Base-by-base conservation (phyloP, 2,888 invertebrate genomes). In the Hypena proboscidalis region DNA sequence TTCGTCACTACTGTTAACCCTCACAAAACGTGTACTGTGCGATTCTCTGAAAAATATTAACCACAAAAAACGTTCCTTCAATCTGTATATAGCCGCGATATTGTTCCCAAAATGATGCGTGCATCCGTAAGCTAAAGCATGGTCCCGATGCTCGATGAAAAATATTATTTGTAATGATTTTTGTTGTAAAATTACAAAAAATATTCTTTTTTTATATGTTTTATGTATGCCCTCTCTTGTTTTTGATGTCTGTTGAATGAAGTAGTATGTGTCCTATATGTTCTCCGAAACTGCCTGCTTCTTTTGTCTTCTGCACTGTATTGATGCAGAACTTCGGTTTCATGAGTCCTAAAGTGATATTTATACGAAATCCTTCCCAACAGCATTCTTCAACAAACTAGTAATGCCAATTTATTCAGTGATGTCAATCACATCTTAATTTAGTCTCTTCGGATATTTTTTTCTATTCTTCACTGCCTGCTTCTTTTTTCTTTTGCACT, bases 1-100 rank as follows among this genome's bases (percentile, higher is more conserved):
- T 47, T 84, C 86, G 55, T 89, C 88, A 80, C 84, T 86, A 83
- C 77, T 80, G 67, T 84, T 82, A 59, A 86, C 88, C 69, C 76
- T 80, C 57, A 80, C 72, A 83, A 84, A 87, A 14, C 20, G 38
- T 38, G 27, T 38, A 32, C 38, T 33, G 44, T 39, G 38, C 4
- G 44, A 45, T 30, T 39, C 34, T 45, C 44, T 45, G 44, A 45
- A 45, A 44, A 90, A 80, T 69, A 74, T 77, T 81, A 80, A 59
- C 33, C 44, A 45, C 44, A 45, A 45, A 36, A 55, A 54, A 50
- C 30, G 53, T 53, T 61, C 47, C 61, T 65, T 59, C 51, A 64
- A 43, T 54, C 44, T 56, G 42, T 51, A 71, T 66, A 72, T 56
- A 56, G 38, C 58, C 48, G 51, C 60, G 53, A 37, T 62, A 51